Evolutionary conservation across 2,888 invertebrate genomes (phyloP).

Genomic region (Nemoura dubitans): DNA sequence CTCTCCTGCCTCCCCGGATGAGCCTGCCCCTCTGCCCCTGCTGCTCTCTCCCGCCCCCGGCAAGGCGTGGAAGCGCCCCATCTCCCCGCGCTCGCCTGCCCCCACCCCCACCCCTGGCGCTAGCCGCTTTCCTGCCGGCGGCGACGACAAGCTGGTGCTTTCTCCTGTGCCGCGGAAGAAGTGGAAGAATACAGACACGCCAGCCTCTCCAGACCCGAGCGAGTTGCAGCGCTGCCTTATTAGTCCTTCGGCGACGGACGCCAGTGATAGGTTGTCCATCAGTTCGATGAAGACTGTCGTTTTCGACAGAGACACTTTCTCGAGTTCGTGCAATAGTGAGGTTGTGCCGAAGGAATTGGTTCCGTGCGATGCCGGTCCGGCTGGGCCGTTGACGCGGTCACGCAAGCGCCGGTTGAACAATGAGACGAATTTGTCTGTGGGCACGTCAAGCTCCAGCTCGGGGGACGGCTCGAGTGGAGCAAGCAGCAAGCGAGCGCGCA

Average conservation of each 20-base stretch:
- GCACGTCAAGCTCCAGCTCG: constrained; percentile 35
- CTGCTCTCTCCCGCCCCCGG: constrained; percentile 25
- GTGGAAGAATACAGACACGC: constrained; percentile 35
- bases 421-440: neutral
- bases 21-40: neutral
- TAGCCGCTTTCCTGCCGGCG: neutral
- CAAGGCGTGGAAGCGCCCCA: constrained; percentile 32
- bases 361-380: neutral
- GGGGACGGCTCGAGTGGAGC: constrained; percentile 30
- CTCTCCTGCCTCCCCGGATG: constrained; percentile 35
- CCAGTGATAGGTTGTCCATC: constrained; percentile 37
- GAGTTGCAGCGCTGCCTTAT: neutral
- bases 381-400: constrained; percentile 51
- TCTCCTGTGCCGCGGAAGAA: constrained; percentile 38
- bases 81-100: constrained; percentile 10
- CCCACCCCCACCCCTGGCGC: neutral
- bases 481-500: neutral
- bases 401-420: constrained; percentile 50
- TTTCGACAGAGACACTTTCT: constrained; percentile 27
- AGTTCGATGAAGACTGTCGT: constrained; percentile 31
- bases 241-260: neutral
- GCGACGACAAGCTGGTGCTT: neutral
- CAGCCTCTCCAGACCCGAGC: constrained; percentile 20
- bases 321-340: neutral
- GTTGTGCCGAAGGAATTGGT: neutral